phyloP scores from a whole-genome alignment of 2,888 invertebrate genomes.

The Chydorus sphaericus region DNA sequence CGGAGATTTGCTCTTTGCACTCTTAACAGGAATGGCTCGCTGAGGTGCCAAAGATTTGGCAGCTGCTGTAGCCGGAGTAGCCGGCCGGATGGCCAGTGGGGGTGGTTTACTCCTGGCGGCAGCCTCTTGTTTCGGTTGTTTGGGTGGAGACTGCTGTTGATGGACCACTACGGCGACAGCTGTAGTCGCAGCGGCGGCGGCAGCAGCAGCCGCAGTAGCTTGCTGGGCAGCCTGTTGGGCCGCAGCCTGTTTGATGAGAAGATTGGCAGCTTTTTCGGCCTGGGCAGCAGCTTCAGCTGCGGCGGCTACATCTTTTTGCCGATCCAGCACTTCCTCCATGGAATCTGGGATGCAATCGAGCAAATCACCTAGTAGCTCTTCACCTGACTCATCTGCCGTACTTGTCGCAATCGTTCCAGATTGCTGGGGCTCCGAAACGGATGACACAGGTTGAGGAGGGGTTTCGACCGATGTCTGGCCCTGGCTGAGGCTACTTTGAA shows the following conservation, averaged over 20 bases:
- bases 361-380: constrained; percentile 12
- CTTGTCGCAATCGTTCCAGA: neutral
- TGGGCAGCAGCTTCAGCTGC: constrained; percentile 1
- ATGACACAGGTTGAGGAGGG: neutral
- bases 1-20: neutral
- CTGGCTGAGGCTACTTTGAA: constrained; percentile 55
- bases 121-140: neutral
- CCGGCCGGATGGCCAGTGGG: neutral
- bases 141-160: neutral
- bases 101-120: neutral
- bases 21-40: too few relatives aligned
- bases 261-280: constrained; percentile 4
- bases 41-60: neutral
- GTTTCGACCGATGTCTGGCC: neutral
- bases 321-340: constrained; percentile 9
- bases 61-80: neutral
- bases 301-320: neutral
- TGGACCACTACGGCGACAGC: neutral
- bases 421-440: neutral
- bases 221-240: neutral
- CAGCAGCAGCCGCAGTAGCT: neutral
- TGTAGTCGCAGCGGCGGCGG: neutral
- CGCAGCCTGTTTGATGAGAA: neutral
- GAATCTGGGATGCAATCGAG: constrained; percentile 14
- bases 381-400: neutral